Conservation (phyloP, 2,888 invertebrate species). For the Formica aserva region DNA sequence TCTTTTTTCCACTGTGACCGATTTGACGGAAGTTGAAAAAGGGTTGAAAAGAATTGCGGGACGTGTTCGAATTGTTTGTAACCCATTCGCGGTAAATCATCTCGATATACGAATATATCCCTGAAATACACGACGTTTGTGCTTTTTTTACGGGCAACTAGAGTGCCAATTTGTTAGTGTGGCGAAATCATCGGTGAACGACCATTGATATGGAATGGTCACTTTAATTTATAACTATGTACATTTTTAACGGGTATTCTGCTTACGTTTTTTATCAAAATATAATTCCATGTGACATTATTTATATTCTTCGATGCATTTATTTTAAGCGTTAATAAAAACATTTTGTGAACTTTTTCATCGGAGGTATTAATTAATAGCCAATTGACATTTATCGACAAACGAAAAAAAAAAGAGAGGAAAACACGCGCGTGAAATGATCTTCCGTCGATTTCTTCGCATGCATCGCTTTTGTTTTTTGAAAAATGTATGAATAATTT, state of each 20-base stretch:
- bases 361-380: constrained; percentile 21
- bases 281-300: background rate
- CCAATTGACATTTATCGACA: constrained; percentile 17
- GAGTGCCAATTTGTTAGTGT: background rate
- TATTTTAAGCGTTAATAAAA: background rate
- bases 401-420: constrained; percentile 13
- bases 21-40: constrained; percentile 33
- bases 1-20: background rate
- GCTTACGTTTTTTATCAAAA: background rate
- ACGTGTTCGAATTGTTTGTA: constrained; percentile 25
- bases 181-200: constrained; percentile 2
- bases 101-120: background rate
- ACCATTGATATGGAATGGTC: background rate
- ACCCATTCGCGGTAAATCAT: constrained; percentile 37
- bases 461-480: background rate
- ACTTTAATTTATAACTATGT: constrained; percentile 9
- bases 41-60: background rate
- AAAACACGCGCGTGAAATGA: background rate
- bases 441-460: background rate
- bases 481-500: constrained; percentile 21
- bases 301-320: constrained; percentile 11
- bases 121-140: background rate
- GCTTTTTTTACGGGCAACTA: constrained; percentile 6
- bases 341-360: background rate
- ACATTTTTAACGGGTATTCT: background rate